Evolutionary conservation across 2,888 invertebrate genomes (phyloP).

Genomic region (Drosophila yooni): DNA sequence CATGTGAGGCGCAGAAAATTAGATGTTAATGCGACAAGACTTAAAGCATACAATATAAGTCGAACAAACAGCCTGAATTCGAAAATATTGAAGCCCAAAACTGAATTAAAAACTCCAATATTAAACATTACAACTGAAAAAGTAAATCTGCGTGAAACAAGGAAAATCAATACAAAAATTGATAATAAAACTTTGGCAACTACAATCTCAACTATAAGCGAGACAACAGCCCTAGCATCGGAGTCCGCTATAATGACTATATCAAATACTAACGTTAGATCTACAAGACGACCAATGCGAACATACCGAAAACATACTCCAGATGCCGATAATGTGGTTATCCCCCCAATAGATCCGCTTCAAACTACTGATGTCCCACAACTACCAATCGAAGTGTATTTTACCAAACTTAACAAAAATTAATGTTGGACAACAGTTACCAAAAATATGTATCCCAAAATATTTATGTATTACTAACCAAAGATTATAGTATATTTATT

Average conservation of each 20-base stretch:
- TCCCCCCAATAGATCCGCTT: slow-evolving; percentile 24
- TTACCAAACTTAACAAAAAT: slow-evolving; percentile 51
- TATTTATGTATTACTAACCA: slow-evolving; percentile 10
- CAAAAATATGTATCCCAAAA: not conserved
- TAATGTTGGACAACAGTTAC: slow-evolving; percentile 7
- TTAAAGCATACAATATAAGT: slow-evolving; percentile 17
- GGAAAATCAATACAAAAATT: not conserved
- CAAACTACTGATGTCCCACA: slow-evolving; percentile 38
- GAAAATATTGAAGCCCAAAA: slow-evolving; percentile 15
- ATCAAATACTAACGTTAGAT: slow-evolving; percentile 52
- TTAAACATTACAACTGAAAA: slow-evolving; percentile 3
- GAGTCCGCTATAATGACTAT: slow-evolving; percentile 67
- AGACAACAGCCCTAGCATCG: slow-evolving; percentile 38
- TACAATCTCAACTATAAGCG: slow-evolving; percentile 13
- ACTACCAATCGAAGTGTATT: slow-evolving; percentile 54
- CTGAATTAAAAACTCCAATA: slow-evolving; percentile 8
- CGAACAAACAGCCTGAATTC: slow-evolving; percentile 16
- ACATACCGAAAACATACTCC: slow-evolving; percentile 27
- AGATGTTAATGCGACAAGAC: slow-evolving; percentile 14
- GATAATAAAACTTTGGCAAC: slow-evolving; percentile 14
- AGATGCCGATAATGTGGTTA: slow-evolving; percentile 5
- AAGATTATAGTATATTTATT: slow-evolving; percentile 3
- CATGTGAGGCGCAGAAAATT: slow-evolving; percentile 21
- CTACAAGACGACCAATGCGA: slow-evolving; percentile 31
- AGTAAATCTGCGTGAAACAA: not conserved